Percentiles rank a stretch among this genome's conserved stretches.
Conservation (phyloP, 2,113 vertebrate species). For the Dicrurus megarhynchus region DNA sequence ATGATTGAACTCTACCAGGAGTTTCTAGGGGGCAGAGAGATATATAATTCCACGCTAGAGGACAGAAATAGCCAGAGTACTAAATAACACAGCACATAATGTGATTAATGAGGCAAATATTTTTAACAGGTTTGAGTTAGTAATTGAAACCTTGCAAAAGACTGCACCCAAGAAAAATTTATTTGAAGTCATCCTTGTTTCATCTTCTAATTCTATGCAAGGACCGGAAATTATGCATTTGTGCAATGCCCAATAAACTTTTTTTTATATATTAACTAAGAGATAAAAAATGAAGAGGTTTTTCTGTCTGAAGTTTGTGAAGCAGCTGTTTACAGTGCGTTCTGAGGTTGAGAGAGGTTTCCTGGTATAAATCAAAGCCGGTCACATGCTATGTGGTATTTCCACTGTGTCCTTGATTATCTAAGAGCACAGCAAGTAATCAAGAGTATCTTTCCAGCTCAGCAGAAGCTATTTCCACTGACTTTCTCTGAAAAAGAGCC, state of each 20-base stretch:
- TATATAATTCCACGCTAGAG: not conserved
- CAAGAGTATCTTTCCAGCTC: constrained; percentile 44
- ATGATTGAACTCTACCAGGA: not conserved
- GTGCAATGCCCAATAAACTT: not conserved
- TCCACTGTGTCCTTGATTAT: constrained; percentile 53
- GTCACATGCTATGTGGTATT: constrained; percentile 50
- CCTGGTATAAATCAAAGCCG: constrained; percentile 52
- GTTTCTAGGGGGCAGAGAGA: not conserved
- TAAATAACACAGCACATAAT: not conserved
- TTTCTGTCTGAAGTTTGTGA: constrained; percentile 33
- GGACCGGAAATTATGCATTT: not conserved
- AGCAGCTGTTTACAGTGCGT: constrained; percentile 31
- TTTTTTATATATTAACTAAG: not conserved
- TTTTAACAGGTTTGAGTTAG: constrained; percentile 18
- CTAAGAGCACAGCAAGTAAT: constrained; percentile 59
- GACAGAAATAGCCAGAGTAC: not conserved
- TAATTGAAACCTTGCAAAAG: constrained; percentile 27
- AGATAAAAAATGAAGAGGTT: constrained; percentile 4
- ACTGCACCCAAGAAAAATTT: not conserved
- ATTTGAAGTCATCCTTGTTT: constrained; percentile 7
- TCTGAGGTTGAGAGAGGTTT: constrained; percentile 36
- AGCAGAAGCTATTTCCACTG: constrained; percentile 42
- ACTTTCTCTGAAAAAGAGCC: constrained; percentile 1
- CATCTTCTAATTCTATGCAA: constrained; percentile 25
- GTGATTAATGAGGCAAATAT: constrained; percentile 12